A percentile compares a stretch with the other conserved stretches of the same genome.
Conservation (phyloP, 2,797 vertebrate genomes). For the Spheniscus humboldti region DNA sequence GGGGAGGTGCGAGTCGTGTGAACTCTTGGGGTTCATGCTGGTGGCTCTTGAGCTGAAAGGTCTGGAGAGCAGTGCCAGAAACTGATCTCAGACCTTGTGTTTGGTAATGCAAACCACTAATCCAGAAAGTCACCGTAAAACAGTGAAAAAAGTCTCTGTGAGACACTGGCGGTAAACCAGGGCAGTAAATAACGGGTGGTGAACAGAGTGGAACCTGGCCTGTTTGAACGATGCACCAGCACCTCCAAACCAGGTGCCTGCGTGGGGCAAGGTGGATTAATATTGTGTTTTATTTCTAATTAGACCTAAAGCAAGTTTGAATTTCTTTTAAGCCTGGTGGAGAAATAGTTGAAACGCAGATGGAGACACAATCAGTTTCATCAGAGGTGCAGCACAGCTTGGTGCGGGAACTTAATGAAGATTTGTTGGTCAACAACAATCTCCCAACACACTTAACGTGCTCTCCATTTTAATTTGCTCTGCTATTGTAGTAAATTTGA, state of each 20-base stretch:
- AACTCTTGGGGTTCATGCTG: background rate
- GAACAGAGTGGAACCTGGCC: background rate
- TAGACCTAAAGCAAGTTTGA: background rate
- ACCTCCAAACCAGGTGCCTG: background rate
- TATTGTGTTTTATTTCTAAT: background rate
- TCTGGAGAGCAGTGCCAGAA: background rate
- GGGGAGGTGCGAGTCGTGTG: fast-evolving
- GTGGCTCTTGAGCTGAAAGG: background rate
- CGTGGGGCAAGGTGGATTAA: background rate
- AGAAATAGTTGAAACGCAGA: background rate
- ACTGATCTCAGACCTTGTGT: background rate
- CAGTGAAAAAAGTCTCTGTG: background rate
- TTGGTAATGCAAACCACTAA: background rate
- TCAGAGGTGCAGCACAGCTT: conserved; percentile 5
- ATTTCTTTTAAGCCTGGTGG: background rate
- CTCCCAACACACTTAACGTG: background rate
- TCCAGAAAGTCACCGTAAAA: background rate
- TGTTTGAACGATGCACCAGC: background rate
- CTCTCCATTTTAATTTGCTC: conserved; percentile 16
- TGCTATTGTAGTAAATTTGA: background rate
- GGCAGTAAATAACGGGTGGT: background rate
- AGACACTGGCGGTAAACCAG: background rate
- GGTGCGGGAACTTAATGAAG: conserved; percentile 10
- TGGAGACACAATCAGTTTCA: background rate
- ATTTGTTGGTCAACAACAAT: conserved; percentile 38